Conservation (phyloP, 2,797 vertebrate species). For the Psittacula echo region DNA sequence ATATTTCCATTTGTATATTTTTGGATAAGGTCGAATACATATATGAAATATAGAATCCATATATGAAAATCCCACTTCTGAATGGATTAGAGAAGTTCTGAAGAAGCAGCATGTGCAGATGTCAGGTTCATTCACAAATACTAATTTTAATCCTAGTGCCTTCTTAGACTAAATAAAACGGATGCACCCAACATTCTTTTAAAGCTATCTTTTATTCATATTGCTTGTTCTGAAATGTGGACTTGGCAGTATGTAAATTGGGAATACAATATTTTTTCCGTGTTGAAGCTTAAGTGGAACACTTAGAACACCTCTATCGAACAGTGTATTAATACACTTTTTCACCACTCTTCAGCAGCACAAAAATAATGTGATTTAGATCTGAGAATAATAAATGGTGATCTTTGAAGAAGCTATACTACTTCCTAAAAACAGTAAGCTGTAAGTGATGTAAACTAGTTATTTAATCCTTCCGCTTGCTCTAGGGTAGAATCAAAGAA, state of each 20-base stretch:
- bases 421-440: background rate
- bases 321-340: background rate
- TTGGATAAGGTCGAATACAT: background rate
- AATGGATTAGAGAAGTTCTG: background rate
- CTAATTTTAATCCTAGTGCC: background rate
- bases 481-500: background rate
- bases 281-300: background rate
- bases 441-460: background rate
- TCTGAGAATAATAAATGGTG: background rate
- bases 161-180: background rate
- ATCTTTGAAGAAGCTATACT: background rate
- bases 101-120: background rate
- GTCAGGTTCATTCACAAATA: background rate
- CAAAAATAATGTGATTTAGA: background rate
- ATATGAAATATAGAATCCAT: background rate
- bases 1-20: background rate
- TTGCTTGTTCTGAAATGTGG: background rate
- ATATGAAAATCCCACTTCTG: background rate
- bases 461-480: constrained; percentile 16
- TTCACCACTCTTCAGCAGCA: background rate
- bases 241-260: background rate
- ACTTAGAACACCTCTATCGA: background rate
- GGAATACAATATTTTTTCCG: background rate
- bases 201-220: background rate
- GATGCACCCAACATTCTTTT: background rate